Base-by-base conservation (phyloP, 1,140 invertebrate genomes). In the Trinorchestia longiramus region DNA sequence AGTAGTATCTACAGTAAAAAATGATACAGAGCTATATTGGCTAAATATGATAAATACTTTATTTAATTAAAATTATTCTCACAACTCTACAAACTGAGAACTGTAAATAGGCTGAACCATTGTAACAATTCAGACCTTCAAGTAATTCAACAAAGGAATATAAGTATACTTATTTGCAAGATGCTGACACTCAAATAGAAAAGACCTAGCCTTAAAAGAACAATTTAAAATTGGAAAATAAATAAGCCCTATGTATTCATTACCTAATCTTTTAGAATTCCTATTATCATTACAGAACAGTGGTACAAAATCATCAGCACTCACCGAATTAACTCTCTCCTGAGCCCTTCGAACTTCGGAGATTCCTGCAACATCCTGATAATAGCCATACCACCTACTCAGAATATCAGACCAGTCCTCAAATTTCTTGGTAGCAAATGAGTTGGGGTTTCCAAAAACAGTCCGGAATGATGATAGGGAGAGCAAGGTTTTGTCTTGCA, bases 381-480 rank as follows among this genome's bases (percentile, higher is more conserved):
- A 90, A 90, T 90, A 90, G 43, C 88, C 88, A 42, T 90, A 90
- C 88, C 88, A 90, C 88, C 88, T 90, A 43, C 43, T 90, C 4
- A 90, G 28, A 42, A 90, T 90, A 41, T 90, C 88, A 42, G 88
- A 42, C 88, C 88, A 90, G 41, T 90, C 88, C 43, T 90, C 88
- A 41, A 90, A 8, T 90, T 90, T 90, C 41, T 42, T 41, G 43
- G 41, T 42, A 17, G 88, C 88, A 90, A 90, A 42, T 11, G 88
- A 90, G 41, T 90, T 90, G 36, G 88, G 43, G 88, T 42, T 90
- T 41, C 41, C 43, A 90, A 90, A 43, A 19, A 43, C n/a, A 90
- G 88, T 90, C 17, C 43, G 88, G 43, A 90, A 90, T 90, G 88
- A 90, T 43, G 88, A 90, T 42, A 90, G 36, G 11, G 88, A 90